phyloP scores from a whole-genome alignment of 2,797 vertebrate species.

The Geotrypetes seraphini region DNA sequence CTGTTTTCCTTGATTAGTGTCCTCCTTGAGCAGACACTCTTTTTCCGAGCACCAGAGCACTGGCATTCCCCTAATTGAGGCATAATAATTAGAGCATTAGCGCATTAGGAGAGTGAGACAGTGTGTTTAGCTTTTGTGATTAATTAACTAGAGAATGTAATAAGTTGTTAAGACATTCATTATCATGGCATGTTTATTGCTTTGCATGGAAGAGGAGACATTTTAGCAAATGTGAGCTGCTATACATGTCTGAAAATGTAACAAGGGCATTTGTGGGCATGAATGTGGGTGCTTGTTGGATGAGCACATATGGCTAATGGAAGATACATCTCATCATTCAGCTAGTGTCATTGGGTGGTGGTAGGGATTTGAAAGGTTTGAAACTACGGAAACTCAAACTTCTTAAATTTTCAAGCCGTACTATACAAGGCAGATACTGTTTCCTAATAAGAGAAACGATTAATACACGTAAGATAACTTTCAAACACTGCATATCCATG shows the following conservation, averaged over 20 bases:
- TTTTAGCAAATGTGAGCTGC: constrained; percentile 17
- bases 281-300: rapidly evolving
- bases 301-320: rapidly evolving
- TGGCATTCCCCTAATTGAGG: constrained; percentile 61
- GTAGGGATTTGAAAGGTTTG: too few relatives aligned
- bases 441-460: too few relatives aligned
- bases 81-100: constrained; percentile 70
- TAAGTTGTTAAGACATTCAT: constrained; percentile 69
- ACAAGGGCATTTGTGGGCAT: neutral
- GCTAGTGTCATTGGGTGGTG: too few relatives aligned
- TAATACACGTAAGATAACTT: too few relatives aligned
- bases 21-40: neutral
- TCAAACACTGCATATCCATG: too few relatives aligned
- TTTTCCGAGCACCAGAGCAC: constrained; percentile 16
- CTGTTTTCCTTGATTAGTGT: neutral
- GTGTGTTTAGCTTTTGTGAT: constrained; percentile 69
- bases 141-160: constrained; percentile 69
- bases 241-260: neutral
- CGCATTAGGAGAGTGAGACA: constrained; percentile 65
- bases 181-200: constrained; percentile 56
- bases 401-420: too few relatives aligned
- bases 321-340: too few relatives aligned
- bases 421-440: too few relatives aligned
- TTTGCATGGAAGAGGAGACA: constrained; percentile 35
- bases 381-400: too few relatives aligned